phyloP scores from a whole-genome alignment of 1,140 invertebrate genomes.

The Harlomillsia oculata region DNA sequence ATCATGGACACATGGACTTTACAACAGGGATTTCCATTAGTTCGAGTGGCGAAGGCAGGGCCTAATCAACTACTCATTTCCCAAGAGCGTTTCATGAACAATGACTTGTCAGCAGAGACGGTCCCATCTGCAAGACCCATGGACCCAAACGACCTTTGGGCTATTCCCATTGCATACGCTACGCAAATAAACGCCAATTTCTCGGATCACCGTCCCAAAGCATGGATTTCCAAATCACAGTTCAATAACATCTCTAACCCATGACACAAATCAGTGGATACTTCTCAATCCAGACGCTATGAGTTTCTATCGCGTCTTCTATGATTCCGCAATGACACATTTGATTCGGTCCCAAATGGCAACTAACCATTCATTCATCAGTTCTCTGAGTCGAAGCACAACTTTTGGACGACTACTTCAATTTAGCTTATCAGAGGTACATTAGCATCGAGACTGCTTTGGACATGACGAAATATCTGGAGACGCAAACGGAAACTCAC shows the following conservation, averaged over 20 bases:
- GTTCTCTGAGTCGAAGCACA: conserved; percentile 18
- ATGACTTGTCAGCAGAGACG: not conserved
- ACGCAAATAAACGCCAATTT: conserved; percentile 17
- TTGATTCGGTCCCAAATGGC: conserved; percentile 4
- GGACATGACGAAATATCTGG: no score
- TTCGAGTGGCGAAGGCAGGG: conserved; percentile 52
- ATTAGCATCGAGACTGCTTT: no score
- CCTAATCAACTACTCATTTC: conserved; percentile 29
- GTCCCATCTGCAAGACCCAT: not conserved
- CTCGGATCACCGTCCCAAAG: not conserved
- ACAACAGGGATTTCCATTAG: conserved; percentile 74
- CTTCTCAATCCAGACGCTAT: conserved; percentile 30
- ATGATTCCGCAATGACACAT: conserved; percentile 47
- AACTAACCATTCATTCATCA: conserved; percentile 1
- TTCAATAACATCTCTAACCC: not conserved
- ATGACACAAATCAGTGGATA: conserved; percentile 20
- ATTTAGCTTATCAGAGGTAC: conserved; percentile 9
- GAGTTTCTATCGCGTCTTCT: conserved; percentile 74
- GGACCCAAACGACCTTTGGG: conserved; percentile 25
- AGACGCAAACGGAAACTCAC: no score
- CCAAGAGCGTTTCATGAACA: conserved; percentile 41
- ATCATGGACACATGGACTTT: conserved; percentile 89
- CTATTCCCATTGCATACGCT: conserved; percentile 21
- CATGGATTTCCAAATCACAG: conserved; percentile 22
- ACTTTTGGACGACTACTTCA: conserved; percentile 29